A percentile compares a stretch with the other conserved stretches of the same genome.
phyloP scores from a whole-genome alignment of 2,797 vertebrate genomes.

The Balearica regulorum region DNA sequence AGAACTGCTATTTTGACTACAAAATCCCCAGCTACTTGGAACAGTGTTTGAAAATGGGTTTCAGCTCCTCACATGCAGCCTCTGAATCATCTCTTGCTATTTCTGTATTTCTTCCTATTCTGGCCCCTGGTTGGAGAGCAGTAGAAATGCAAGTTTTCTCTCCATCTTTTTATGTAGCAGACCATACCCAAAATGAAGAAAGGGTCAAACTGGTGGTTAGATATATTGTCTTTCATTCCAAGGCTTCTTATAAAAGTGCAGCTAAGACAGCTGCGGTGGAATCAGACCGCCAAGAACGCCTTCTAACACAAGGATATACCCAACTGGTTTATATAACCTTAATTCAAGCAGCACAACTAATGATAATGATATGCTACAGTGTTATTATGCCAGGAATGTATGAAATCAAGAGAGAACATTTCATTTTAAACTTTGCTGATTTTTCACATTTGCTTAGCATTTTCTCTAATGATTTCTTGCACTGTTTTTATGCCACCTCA shows the following conservation, averaged over 20 bases:
- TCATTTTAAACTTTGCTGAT: constrained; percentile 75
- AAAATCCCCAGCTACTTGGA: background rate
- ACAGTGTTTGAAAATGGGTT: background rate
- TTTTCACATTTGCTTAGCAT: constrained; percentile 74
- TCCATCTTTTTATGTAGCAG: background rate
- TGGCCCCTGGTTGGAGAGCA: background rate
- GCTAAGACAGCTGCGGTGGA: constrained; percentile 42
- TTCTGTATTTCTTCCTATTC: background rate
- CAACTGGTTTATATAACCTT: constrained; percentile 43
- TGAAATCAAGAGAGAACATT: constrained; percentile 66
- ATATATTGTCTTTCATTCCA: constrained; percentile 46
- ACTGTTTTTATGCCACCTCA: constrained; percentile 65
- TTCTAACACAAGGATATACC: background rate
- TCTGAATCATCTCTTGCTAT: background rate
- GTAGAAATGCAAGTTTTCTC: background rate
- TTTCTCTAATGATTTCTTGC: constrained; percentile 70
- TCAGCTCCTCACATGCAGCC: background rate
- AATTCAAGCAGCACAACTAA: constrained; percentile 54
- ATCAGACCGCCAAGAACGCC: background rate
- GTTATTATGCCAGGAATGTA: constrained; percentile 60
- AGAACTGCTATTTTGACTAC: background rate
- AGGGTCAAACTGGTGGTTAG: constrained; percentile 35
- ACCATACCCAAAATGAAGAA: background rate
- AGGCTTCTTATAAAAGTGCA: background rate
- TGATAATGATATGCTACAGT: constrained; percentile 50